Evolutionary conservation across 2,113 vertebrate species (phyloP), one percentile per base, ranked within the genome.

Genomic region (Ramphastos sulfuratus): DNA sequence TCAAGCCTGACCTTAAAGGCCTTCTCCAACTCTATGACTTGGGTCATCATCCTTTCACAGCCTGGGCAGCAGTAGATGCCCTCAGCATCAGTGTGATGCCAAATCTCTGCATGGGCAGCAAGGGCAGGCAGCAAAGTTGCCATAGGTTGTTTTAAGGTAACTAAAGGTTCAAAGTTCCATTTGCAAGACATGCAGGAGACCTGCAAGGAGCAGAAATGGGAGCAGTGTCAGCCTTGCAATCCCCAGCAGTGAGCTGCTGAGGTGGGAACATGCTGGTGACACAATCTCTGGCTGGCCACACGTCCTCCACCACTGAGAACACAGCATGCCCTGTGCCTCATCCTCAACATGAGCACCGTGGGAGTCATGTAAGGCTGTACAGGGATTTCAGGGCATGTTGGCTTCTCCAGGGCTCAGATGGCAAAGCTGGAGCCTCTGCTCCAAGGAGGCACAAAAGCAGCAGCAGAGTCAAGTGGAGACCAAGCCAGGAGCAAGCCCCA

Each of bases 161-260:
- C 0, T 1, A 39, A 70, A 80, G 28, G 44, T 58, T 60, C 46
- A 5, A 44, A 63, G 59, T 90, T 82, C 19, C 27, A 48, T 44
- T 31, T 4, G 30, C 15, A 20, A 69, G 58, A 21, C 3, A 19
- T 3, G 7, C 28, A 24, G 67, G 25, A 60, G 77, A 63, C 5
- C 31, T 9, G 30, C 44, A 9, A 39, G 19, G 8, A 48, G 59
- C 39, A 15, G 77, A 39, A 31, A 39, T 0, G 25, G 58, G 25
- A 84, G 67, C 35, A 18, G 48, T 0, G 19, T 27, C 66, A n/a
- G 78, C 27, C 19, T 2, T 13, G 31, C 27, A 5, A 52, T 37
- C 19, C 31, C 15, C 2, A 5, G 6, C 8, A 24, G 64, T 1
- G 0, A 42, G 64, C 61, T 23, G 15, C n/a, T 0, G 0, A 75